Evolutionary conservation across 2,797 vertebrate genomes (phyloP), one percentile per base, ranked within the genome.

Genomic region (Poliocrania exsul): DNA sequence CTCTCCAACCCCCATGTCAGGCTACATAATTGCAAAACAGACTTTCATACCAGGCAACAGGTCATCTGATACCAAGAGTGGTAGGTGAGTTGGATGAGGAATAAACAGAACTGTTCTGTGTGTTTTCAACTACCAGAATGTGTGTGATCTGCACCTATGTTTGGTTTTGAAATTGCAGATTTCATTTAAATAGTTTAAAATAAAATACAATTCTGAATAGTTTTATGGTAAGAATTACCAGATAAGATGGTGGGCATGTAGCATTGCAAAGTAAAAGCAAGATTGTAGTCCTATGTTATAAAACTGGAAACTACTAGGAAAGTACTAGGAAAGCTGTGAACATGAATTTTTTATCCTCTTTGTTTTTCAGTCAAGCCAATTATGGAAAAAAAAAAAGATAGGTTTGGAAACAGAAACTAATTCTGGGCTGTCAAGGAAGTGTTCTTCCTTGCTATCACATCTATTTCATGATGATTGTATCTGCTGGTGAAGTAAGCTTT

Each of bases 1-100:
- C 16, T 9, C 10, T 18, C 19, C 1, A 8, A 5, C 0, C 2
- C 5, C 3, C 2, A 0, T 16, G 6, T 24, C 44, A 69, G 13
- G 5, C 6, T 16, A 69, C 13, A 40, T 14, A 56, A 28, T 4
- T 67, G 23, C 1, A 13, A 60, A 49, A 7, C 28, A 16, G 24
- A 33, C 37, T 51, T 67, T 67, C 50, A 42, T 6, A 29, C 4
- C 7, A 3, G n/a, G 3, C 11, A 38, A 26, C 4, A 54, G 33
- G 2, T 54, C 4, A 40, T 56, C 20, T 64, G 26, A 64, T 51
- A 8, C 5, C 44, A n/a, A 56, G 7, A 8, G 16, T 11, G 13
- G 6, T 26, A 21, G 17, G 7, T 14, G 11, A 54, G 5, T 26
- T 61, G 25, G 11, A 3, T 14, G 21, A 4, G 5, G 5, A 21